These are phyloP conservation scores for Eira barbara DNA, from an alignment of 2,113 vertebrate species.

Conservation along the genomic window DNA sequence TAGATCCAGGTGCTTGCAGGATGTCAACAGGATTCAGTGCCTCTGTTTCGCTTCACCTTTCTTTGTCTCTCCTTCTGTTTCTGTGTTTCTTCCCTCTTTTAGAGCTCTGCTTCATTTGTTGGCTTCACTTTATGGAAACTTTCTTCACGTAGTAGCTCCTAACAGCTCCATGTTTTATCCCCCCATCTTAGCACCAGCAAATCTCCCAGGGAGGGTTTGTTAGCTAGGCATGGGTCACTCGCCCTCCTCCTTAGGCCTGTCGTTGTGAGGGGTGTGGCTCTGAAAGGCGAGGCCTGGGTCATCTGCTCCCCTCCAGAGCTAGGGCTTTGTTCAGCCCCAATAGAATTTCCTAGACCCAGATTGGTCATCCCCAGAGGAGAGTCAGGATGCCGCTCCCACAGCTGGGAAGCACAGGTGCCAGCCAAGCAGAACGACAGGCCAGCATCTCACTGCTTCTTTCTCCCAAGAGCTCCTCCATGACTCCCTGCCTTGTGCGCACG, in stretches of 20 bases:
- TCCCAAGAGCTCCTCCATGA: neutral
- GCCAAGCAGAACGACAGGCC: accelerated
- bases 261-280: neutral
- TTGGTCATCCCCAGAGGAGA: neutral
- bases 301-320: neutral
- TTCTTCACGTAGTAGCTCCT: neutral
- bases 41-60: neutral
- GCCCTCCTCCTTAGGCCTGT: neutral
- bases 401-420: too few relatives aligned
- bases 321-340: neutral
- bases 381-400: neutral
- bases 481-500: neutral
- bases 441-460: neutral
- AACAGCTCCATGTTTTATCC: neutral
- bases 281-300: neutral
- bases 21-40: neutral
- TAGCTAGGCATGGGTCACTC: neutral
- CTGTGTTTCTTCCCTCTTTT: neutral
- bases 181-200: neutral
- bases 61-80: neutral
- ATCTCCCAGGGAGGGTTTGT: neutral
- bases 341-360: accelerated
- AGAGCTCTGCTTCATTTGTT: neutral
- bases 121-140: neutral
- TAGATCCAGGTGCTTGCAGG: neutral